phyloP scores from a whole-genome alignment of 2,797 vertebrate genomes.

The Eulemur rubriventer region DNA sequence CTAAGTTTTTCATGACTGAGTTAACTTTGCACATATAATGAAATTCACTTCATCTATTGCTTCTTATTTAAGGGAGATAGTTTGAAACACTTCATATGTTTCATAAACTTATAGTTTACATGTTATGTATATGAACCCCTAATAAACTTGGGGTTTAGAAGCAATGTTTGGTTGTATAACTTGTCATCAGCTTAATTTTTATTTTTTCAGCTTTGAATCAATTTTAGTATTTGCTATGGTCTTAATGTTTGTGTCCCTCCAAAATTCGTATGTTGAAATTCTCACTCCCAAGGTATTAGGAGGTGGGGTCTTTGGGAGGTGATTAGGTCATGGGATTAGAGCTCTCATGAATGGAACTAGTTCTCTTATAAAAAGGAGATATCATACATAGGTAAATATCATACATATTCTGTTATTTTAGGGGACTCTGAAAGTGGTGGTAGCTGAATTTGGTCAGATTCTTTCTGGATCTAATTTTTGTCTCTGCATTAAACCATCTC shows the following conservation, averaged over 20 bases:
- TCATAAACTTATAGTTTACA: background rate
- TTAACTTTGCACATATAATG: constrained; percentile 30
- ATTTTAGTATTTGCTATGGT: background rate
- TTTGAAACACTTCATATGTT: constrained; percentile 6
- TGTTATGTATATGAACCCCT: background rate
- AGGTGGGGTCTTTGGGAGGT: background rate
- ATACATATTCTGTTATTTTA: background rate
- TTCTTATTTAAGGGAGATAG: background rate
- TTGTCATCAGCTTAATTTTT: constrained; percentile 4
- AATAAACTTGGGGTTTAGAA: background rate
- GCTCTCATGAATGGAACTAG: background rate
- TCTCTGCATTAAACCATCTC: background rate
- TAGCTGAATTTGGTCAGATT: background rate
- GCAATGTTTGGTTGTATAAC: constrained; percentile 1
- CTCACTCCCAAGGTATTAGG: background rate
- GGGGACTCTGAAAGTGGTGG: background rate
- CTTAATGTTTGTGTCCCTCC: background rate
- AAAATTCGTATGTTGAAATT: background rate
- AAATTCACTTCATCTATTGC: background rate
- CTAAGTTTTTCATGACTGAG: background rate
- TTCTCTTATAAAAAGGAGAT: background rate
- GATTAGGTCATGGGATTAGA: background rate
- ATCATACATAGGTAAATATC: no score
- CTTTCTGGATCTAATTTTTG: background rate
- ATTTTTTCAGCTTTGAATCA: background rate